Conservation (phyloP, 2,797 vertebrate species). For the Tragopan temminckii region DNA sequence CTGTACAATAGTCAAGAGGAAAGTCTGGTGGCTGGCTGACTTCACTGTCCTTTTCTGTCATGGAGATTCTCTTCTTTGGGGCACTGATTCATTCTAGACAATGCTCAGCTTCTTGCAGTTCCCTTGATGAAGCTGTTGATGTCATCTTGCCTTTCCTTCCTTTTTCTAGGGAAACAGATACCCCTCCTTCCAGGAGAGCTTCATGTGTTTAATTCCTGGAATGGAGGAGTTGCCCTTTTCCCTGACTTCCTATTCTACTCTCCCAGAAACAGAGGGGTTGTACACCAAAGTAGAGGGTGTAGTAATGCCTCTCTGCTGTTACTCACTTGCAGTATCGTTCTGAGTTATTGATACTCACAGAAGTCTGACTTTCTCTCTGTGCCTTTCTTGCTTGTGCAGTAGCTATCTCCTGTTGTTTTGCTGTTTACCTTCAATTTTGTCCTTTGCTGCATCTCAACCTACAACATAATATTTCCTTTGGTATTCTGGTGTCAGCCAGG, state of each 20-base stretch:
- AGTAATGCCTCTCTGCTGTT: neutral
- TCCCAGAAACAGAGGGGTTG: neutral
- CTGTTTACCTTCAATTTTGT: neutral
- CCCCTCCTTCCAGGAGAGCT: neutral
- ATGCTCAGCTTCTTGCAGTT: neutral
- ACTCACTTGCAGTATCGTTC: neutral
- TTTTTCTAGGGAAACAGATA: neutral
- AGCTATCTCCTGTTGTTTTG: neutral
- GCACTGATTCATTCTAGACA: neutral
- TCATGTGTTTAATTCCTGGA: neutral
- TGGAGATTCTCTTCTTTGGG: neutral
- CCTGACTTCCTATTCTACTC: neutral
- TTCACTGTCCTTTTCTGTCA: accelerated
- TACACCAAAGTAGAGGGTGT: neutral
- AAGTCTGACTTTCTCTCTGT: neutral
- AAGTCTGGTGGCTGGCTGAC: neutral
- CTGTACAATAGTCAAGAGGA: neutral
- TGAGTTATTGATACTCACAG: accelerated
- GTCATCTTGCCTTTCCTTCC: neutral
- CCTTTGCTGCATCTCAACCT: neutral
- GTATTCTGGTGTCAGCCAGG: neutral
- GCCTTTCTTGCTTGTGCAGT: neutral
- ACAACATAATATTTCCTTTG: neutral
- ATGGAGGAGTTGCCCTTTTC: neutral
- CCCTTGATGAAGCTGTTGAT: neutral